Conservation (phyloP, 2,888 invertebrate species). For the Melangyna quadrimaculata region DNA sequence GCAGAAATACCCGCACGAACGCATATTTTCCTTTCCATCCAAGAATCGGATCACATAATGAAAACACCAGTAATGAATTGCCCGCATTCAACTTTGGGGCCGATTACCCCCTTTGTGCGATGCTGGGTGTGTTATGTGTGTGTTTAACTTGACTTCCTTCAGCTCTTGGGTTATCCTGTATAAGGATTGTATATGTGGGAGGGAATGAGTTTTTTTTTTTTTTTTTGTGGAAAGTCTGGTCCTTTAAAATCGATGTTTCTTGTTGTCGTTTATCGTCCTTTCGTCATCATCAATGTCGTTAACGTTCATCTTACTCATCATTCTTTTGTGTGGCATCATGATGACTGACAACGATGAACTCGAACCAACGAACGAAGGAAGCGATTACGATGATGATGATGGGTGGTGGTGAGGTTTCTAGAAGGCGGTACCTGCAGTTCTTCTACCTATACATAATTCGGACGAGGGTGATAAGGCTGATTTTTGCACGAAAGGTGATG, state of each 20-base stretch:
- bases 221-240: conserved; percentile 34
- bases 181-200: background rate
- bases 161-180: conserved; percentile 6
- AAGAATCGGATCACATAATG: conserved; percentile 61
- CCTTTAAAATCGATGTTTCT: conserved; percentile 62
- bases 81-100: conserved; percentile 58
- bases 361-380: background rate
- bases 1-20: conserved; percentile 68
- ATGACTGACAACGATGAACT: conserved; percentile 36
- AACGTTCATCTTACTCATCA: conserved; percentile 66
- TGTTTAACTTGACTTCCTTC: conserved; percentile 23
- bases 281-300: conserved; percentile 59
- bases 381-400: too few species aligned
- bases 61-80: conserved; percentile 70
- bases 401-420: background rate
- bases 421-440: conserved; percentile 31
- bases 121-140: conserved; percentile 1
- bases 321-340: conserved; percentile 62
- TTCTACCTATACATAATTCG: conserved; percentile 2
- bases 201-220: background rate
- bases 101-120: conserved; percentile 50
- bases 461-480: conserved; percentile 25
- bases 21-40: conserved; percentile 40
- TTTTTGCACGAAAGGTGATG: conserved; percentile 15
- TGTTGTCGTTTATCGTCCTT: conserved; percentile 44